Evolutionary conservation across 2,797 vertebrate species (phyloP).

Genomic region (Champsocephalus gunnari): DNA sequence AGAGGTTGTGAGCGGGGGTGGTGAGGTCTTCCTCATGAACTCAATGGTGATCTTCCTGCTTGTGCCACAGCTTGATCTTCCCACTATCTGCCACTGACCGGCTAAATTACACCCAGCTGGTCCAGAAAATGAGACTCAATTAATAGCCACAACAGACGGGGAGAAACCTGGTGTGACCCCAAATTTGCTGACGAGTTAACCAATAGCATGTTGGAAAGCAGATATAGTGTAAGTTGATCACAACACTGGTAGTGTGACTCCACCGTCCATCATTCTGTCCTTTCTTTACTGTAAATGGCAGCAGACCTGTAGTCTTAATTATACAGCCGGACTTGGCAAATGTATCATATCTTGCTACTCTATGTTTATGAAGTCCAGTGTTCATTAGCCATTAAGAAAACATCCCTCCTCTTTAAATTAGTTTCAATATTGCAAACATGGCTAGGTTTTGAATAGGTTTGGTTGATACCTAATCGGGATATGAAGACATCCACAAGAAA

Average conservation of each 20-base stretch:
- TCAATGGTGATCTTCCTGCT: slow-evolving; percentile 14
- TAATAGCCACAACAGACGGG: background rate
- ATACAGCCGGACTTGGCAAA: background rate
- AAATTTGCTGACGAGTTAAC: background rate
- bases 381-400: background rate
- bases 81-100: slow-evolving; percentile 7
- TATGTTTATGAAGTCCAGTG: background rate
- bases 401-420: background rate
- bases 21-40: slow-evolving; percentile 11
- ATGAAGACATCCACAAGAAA: background rate
- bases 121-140: background rate
- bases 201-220: background rate
- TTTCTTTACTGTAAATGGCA: background rate
- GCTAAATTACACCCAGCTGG: background rate
- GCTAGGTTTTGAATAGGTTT: background rate
- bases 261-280: background rate
- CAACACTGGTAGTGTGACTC: background rate
- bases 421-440: background rate
- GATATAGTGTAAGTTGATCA: background rate
- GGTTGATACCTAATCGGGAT: too few species aligned
- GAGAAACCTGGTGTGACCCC: background rate
- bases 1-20: slow-evolving; percentile 20
- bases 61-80: slow-evolving; percentile 13
- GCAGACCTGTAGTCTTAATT: background rate
- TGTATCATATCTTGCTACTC: background rate